These are phyloP conservation scores for Polyodon spathula DNA, from an alignment of 2,113 vertebrate genomes.

Conservation along the genomic window DNA sequence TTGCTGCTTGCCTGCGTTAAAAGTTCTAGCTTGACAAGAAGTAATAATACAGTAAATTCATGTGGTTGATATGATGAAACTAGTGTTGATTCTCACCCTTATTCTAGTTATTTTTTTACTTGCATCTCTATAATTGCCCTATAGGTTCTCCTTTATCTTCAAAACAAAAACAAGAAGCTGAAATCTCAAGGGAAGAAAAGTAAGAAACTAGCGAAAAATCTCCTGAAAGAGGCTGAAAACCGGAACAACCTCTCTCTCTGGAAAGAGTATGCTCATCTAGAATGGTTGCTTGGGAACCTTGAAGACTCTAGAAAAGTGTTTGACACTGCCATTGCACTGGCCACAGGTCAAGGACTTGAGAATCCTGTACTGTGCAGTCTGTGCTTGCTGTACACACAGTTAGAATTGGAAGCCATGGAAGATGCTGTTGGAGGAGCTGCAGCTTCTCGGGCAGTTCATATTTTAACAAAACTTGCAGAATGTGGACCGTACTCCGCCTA, in stretches of 20 bases:
- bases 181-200: conserved; percentile 79
- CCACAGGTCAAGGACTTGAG: conserved; percentile 46
- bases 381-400: conserved; percentile 72
- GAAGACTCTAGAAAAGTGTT: conserved; percentile 87
- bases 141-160: conserved; percentile 68
- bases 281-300: conserved; percentile 81
- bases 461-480: conserved; percentile 68
- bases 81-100: not conserved
- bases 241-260: conserved; percentile 72
- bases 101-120: no score
- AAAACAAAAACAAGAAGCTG: conserved; percentile 61
- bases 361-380: conserved; percentile 65
- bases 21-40: no score
- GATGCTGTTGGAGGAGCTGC: conserved; percentile 27
- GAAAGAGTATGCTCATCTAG: conserved; percentile 79
- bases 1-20: no score
- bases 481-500: conserved; percentile 42
- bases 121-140: conserved; percentile 12
- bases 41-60: no score
- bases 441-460: conserved; percentile 49
- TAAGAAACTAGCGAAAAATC: conserved; percentile 75
- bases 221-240: conserved; percentile 83
- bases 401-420: conserved; percentile 61
- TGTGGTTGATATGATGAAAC: no score
- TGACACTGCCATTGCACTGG: conserved; percentile 58